Conservation (phyloP, 2,113 vertebrate species). For the Ivindomyrus marchei region DNA sequence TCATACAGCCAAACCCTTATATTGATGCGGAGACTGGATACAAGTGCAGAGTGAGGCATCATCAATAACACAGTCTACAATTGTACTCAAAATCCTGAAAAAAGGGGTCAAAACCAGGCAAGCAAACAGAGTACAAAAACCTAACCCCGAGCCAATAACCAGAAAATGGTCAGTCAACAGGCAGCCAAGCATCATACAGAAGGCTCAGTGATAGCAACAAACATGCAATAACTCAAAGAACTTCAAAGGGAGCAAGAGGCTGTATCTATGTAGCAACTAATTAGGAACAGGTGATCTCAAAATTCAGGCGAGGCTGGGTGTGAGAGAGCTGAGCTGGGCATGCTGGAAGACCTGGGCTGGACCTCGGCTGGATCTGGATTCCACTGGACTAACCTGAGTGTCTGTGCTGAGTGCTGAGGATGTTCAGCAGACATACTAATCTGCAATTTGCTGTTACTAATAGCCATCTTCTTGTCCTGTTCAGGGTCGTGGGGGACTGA, state of each 20-base stretch:
- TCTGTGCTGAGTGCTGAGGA: not conserved
- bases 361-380: not conserved
- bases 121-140: not conserved
- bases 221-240: not conserved
- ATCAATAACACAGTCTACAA: not conserved
- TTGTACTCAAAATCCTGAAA: not conserved
- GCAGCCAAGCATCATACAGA: not conserved
- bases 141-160: not conserved
- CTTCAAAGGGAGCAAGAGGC: not conserved
- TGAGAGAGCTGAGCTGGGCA: not conserved
- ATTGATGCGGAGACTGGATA: not conserved
- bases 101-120: not conserved
- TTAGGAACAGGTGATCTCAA: not conserved
- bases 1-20: not conserved
- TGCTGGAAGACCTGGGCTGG: not conserved
- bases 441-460: not conserved
- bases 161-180: not conserved
- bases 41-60: not conserved
- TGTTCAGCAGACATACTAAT: not conserved
- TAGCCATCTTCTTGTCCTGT: not conserved
- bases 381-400: not conserved
- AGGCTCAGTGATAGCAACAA: not conserved
- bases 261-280: not conserved
- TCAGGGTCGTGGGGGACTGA: not conserved
- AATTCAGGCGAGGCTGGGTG: not conserved